Evolutionary conservation across 2,888 invertebrate species (phyloP).

Genomic region (Hydrotaea cyrtoneurina): DNA sequence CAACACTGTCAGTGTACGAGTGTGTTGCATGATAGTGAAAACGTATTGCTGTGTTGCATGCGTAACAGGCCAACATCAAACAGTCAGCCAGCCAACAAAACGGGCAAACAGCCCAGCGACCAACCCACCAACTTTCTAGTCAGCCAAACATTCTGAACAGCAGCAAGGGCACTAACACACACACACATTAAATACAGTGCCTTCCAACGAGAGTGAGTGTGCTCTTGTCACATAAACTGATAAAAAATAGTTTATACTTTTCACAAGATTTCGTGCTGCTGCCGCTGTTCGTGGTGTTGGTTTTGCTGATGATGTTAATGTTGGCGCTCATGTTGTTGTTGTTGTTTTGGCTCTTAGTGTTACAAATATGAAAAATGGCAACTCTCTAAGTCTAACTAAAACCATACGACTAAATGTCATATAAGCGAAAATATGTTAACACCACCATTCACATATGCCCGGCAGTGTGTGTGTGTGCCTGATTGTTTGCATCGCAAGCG

Average conservation of each 20-base stretch:
- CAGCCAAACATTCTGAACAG: neutral
- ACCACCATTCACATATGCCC: slow-evolving; percentile 33
- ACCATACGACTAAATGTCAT: slow-evolving; percentile 57
- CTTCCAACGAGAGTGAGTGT: slow-evolving; percentile 34
- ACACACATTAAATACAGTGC: neutral
- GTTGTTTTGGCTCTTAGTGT: slow-evolving; percentile 1
- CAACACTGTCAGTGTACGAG: slow-evolving; percentile 34
- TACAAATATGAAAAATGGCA: slow-evolving; percentile 41
- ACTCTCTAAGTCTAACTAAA: slow-evolving; percentile 43
- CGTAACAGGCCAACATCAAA: slow-evolving; percentile 9
- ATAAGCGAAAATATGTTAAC: slow-evolving; percentile 62
- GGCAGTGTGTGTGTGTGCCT: neutral
- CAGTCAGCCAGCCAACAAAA: neutral
- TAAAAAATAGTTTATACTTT: slow-evolving; percentile 54
- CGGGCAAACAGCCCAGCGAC: neutral
- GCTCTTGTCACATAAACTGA: slow-evolving; percentile 65
- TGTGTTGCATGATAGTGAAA: slow-evolving; percentile 35
- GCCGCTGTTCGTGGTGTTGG: slow-evolving; percentile 4
- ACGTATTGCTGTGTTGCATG: slow-evolving; percentile 53
- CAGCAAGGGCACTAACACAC: neutral
- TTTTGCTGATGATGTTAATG: neutral
- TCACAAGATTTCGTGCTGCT: slow-evolving; percentile 27
- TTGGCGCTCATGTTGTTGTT: neutral
- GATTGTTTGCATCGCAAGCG: neutral
- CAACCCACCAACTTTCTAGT: neutral